A percentile compares a stretch with the other conserved stretches of the same genome.
These are phyloP conservation scores for Hesperophylax magnus DNA, from an alignment of 1,140 invertebrate genomes.

Conservation along the genomic window DNA sequence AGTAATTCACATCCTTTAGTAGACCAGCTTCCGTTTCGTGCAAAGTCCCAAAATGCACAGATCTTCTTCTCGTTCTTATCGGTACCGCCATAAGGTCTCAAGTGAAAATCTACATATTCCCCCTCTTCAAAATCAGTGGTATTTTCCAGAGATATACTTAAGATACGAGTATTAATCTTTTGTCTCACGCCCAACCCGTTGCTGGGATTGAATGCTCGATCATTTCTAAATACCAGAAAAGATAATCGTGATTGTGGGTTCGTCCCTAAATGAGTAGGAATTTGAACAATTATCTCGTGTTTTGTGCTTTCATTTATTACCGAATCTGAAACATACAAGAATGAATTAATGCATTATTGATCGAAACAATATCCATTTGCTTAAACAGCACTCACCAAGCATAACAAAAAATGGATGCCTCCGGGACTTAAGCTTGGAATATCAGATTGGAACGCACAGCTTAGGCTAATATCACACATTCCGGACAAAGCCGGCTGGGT, in stretches of 20 bases:
- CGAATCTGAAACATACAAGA: no score
- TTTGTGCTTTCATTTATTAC: no score
- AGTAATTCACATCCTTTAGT: conserved; percentile 62
- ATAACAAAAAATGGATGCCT: no score
- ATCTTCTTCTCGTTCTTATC: conserved; percentile 61
- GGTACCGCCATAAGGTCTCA: conserved; percentile 58
- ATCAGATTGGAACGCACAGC: no score
- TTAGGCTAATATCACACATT: no score
- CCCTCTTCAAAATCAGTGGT: conserved; percentile 60
- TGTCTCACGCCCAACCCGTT: no score
- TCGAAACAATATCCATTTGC: neutral
- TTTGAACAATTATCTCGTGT: no score
- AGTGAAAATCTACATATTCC: conserved; percentile 66
- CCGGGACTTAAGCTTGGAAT: neutral
- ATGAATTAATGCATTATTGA: no score
- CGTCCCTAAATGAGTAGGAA: conserved; percentile 56
- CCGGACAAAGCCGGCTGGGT: no score
- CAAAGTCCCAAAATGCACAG: conserved; percentile 67
- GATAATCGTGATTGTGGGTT: conserved; percentile 61
- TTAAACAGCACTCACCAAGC: no score
- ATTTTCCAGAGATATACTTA: conserved; percentile 58
- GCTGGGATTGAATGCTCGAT: conserved; percentile 62
- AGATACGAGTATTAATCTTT: no score
- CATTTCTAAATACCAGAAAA: conserved; percentile 67
- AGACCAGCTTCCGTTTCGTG: conserved; percentile 62